Percentiles rank a stretch among this genome's conserved stretches.
These are phyloP conservation scores for Maconellicoccus hirsutus DNA, from an alignment of 1,140 invertebrate species.

Conservation along the genomic window DNA sequence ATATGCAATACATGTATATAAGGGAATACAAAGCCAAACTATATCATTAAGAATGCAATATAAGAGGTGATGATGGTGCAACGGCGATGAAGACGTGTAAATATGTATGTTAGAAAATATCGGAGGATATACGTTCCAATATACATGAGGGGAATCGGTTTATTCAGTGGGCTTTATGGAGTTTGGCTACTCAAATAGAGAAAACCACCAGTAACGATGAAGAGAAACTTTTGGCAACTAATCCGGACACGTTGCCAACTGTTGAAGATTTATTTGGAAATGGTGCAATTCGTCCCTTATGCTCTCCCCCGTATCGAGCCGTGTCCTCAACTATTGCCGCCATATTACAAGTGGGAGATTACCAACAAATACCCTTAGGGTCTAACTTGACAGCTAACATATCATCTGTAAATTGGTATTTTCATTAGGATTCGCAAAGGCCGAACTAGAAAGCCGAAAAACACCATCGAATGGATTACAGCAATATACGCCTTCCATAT, in stretches of 20 bases:
- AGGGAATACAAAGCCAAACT: too few relatives aligned
- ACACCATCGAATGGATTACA: not conserved
- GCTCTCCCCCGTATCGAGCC: not conserved
- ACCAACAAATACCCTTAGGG: constrained; percentile 1
- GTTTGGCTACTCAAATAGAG: not conserved
- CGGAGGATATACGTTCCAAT: too few relatives aligned
- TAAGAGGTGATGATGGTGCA: too few relatives aligned
- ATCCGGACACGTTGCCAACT: constrained; percentile 6
- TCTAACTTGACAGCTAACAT: constrained; percentile 4
- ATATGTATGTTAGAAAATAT: too few relatives aligned
- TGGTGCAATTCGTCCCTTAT: constrained; percentile 7
- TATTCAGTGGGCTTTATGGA: not conserved
- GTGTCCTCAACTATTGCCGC: not conserved
- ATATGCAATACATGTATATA: too few relatives aligned
- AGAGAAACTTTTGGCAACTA: constrained; percentile 8
- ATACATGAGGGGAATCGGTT: not conserved
- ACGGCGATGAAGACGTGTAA: too few relatives aligned
- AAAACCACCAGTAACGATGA: not conserved
- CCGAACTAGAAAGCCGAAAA: not conserved
- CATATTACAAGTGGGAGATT: constrained; percentile 8
- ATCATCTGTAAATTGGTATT: constrained; percentile 5
- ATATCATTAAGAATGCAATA: too few relatives aligned
- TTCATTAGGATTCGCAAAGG: constrained; percentile 3
- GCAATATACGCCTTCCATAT: not conserved
- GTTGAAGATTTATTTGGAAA: constrained; percentile 5